A percentile compares a stretch with the other conserved stretches of the same genome.
phyloP scores from a whole-genome alignment of 2,113 vertebrate species.

The Phyllostomus discolor region DNA sequence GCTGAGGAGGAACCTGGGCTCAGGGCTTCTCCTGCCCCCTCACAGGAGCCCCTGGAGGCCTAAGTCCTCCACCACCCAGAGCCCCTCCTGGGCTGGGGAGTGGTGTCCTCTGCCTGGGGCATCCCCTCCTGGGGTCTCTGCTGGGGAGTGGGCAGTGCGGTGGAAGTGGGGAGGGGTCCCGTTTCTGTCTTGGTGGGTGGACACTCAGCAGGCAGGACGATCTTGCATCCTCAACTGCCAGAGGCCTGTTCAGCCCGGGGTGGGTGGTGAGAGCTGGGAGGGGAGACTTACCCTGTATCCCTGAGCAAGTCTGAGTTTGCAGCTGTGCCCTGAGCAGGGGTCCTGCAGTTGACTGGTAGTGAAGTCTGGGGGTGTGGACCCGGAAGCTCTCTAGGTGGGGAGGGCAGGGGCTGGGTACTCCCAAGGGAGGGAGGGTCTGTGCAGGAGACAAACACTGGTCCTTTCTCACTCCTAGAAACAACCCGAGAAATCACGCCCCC shows the following conservation, averaged over 20 bases:
- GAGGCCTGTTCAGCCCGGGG: background rate
- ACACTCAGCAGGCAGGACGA: background rate
- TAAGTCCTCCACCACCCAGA: too few species aligned
- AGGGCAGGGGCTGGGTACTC: background rate
- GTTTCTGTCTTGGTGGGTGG: background rate
- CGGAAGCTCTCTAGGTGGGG: background rate
- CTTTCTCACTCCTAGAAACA: too few species aligned
- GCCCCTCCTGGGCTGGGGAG: background rate
- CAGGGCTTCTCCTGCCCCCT: background rate
- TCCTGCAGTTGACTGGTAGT: too few species aligned
- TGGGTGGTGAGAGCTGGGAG: background rate
- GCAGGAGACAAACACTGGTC: too few species aligned
- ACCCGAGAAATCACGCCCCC: too few species aligned
- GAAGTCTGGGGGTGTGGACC: too few species aligned
- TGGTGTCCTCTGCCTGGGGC: background rate
- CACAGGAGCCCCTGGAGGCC: background rate
- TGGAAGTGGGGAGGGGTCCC: background rate
- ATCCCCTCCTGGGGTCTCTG: background rate
- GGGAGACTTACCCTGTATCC: background rate
- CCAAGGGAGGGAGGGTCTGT: background rate
- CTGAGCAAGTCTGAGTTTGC: too few species aligned
- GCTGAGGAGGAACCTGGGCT: background rate
- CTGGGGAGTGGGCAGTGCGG: background rate
- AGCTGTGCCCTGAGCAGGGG: too few species aligned
- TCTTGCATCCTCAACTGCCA: background rate